These are phyloP conservation scores for Meganola albula DNA, from an alignment of 2,888 invertebrate genomes.

Conservation along the genomic window DNA sequence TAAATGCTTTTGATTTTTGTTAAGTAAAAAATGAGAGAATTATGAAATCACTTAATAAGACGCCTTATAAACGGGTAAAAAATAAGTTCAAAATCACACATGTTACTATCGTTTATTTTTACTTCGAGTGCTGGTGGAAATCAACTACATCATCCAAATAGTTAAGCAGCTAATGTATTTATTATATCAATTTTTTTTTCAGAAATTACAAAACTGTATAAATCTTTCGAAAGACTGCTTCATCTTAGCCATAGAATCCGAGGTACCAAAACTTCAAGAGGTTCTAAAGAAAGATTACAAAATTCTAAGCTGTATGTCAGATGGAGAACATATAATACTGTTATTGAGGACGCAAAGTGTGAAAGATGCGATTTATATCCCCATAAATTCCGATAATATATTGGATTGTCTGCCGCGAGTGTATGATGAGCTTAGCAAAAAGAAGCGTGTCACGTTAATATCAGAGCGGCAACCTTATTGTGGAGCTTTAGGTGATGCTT, in stretches of 20 bases:
- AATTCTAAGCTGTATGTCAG: slow-evolving; percentile 38
- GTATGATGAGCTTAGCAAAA: slow-evolving; percentile 35
- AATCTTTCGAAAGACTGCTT: slow-evolving; percentile 33
- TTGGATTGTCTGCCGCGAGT: slow-evolving; percentile 43
- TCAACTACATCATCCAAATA: not conserved
- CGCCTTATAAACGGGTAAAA: no score
- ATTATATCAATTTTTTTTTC: slow-evolving; percentile 20
- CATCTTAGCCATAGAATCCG: slow-evolving; percentile 36
- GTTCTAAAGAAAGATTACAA: slow-evolving; percentile 31
- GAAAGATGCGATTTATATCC: slow-evolving; percentile 30
- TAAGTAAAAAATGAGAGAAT: no score
- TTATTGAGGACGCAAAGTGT: slow-evolving; percentile 34
- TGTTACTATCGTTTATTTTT: not conserved
- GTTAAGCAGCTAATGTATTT: not conserved
- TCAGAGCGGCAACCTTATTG: slow-evolving; percentile 43
- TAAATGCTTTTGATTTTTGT: no score
- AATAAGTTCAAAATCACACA: no score
- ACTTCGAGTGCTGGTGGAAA: not conserved
- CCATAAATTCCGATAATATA: slow-evolving; percentile 35
- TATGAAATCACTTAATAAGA: no score
- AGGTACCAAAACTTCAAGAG: slow-evolving; percentile 27
- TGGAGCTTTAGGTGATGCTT: slow-evolving; percentile 39
- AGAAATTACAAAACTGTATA: slow-evolving; percentile 39
- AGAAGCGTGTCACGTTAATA: slow-evolving; percentile 38
- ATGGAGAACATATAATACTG: slow-evolving; percentile 35